Evolutionary conservation across 2,888 invertebrate genomes (phyloP), one percentile per base, ranked within the genome.

Genomic region (Ferdinandea cuprea): DNA sequence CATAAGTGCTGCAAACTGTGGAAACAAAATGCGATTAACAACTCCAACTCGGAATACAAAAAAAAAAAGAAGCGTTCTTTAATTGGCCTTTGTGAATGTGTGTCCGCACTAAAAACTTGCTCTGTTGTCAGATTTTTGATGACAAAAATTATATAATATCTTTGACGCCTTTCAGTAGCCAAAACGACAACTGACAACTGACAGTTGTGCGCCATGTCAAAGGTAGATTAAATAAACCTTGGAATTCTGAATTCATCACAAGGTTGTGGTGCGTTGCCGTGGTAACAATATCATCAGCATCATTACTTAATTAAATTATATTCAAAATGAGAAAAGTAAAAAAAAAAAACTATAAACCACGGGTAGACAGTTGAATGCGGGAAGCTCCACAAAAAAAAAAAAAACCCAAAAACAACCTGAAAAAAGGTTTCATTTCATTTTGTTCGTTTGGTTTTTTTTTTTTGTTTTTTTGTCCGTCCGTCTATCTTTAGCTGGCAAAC

Each of bases 1-100:
- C 4, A 59, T 59, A 58, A 58, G 44, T 28, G 8, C 11, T 19
- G 17, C 5, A 0, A 15, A 15, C 40, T 40, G 69, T 17, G 40
- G 61, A 46, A 46, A 66, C 59, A 32, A 72, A 77, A 81, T 81
- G 48, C 81, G 81, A 81, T 81, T 77, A 81, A 72, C 59, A 77
- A 76, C 65, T 61, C 59, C 2, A n/a, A n/a, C n/a, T n/a, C n/a
- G n/a, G n/a, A n/a, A n/a, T n/a, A n/a, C n/a, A n/a, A n/a, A 7
- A 8, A 35, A 28, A 48, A 54, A 52, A n/a, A 61, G 19, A 19
- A 69, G 69, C 65, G 21, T 58, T 35, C 59, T 66, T 48, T 77
- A 72, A 81, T 81, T 81, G 77, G 71, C 77, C 54, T 77, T 77
- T 72, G 54, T 77, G 63, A 50, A 35, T 11, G 19, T 48, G 48